These are phyloP conservation scores for Helleia helle DNA, from an alignment of 2,888 invertebrate genomes.

Conservation along the genomic window DNA sequence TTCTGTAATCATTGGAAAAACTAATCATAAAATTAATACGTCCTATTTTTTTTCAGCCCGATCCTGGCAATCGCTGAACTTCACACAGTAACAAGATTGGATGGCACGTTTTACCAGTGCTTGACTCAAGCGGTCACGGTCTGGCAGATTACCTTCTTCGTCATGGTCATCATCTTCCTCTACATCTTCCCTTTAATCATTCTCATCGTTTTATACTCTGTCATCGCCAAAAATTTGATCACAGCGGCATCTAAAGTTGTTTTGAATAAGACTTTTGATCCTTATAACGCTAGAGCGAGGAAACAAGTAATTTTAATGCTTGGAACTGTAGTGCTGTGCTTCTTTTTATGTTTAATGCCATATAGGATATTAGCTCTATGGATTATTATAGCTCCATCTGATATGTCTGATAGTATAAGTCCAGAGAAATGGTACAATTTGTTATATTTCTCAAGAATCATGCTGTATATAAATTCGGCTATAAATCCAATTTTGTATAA, in stretches of 20 bases:
- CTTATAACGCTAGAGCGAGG: constrained; percentile 80
- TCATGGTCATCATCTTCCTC: constrained; percentile 84
- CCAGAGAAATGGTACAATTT: constrained; percentile 87
- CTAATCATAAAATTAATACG: background rate
- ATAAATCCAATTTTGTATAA: constrained; percentile 95
- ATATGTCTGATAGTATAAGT: constrained; percentile 79
- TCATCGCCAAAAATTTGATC: constrained; percentile 88
- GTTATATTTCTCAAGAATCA: constrained; percentile 87
- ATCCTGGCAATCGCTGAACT: constrained; percentile 85
- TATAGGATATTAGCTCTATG: constrained; percentile 88
- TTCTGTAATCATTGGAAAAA: background rate
- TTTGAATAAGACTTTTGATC: constrained; percentile 81
- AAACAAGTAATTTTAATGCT: constrained; percentile 91
- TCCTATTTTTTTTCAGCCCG: constrained; percentile 79
- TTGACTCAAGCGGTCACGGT: constrained; percentile 83
- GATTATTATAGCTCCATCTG: constrained; percentile 84
- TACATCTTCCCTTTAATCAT: constrained; percentile 87
- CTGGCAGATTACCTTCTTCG: constrained; percentile 86
- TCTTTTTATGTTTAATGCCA: constrained; percentile 91
- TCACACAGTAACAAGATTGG: constrained; percentile 77
- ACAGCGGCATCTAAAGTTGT: constrained; percentile 79
- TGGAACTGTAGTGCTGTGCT: constrained; percentile 88
- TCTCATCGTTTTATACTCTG: constrained; percentile 84
- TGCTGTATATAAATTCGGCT: constrained; percentile 92
- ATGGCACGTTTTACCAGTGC: constrained; percentile 83